Evolutionary conservation across 2,888 invertebrate species (phyloP).

Genomic region (Meganola albula): DNA sequence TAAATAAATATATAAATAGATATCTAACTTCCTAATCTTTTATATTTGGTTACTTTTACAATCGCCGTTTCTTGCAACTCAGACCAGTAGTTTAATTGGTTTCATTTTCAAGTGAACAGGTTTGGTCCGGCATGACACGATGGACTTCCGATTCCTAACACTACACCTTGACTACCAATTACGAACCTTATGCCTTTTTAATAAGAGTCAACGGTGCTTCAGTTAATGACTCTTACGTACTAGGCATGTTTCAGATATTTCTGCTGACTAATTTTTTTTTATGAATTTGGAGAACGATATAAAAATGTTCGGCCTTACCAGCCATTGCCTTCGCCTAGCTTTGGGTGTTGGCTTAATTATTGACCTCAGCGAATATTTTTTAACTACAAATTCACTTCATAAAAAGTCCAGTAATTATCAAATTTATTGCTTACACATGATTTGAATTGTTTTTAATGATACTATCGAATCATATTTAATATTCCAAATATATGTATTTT

Average conservation of each 20-base stretch:
- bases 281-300: not conserved
- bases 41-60: conserved; percentile 1
- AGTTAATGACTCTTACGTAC: conserved; percentile 16
- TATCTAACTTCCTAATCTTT: no score
- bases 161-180: conserved; percentile 38
- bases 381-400: no score
- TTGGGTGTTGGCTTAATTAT: no score
- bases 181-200: conserved; percentile 35
- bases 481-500: no score
- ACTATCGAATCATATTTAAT: no score
- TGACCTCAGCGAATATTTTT: no score
- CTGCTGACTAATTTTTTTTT: conserved; percentile 8
- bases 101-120: conserved; percentile 74
- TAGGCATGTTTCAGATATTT: conserved; percentile 10
- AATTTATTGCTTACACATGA: no score
- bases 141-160: conserved; percentile 51
- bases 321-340: no score
- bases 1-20: no score
- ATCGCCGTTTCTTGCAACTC: conserved; percentile 29
- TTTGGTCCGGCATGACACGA: conserved; percentile 53
- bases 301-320: no score
- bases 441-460: no score
- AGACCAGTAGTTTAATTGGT: conserved; percentile 62
- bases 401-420: no score
- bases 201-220: conserved; percentile 29